These are phyloP conservation scores for Parapsyche elsis DNA, from an alignment of 1,140 invertebrate species.

Conservation along the genomic window DNA sequence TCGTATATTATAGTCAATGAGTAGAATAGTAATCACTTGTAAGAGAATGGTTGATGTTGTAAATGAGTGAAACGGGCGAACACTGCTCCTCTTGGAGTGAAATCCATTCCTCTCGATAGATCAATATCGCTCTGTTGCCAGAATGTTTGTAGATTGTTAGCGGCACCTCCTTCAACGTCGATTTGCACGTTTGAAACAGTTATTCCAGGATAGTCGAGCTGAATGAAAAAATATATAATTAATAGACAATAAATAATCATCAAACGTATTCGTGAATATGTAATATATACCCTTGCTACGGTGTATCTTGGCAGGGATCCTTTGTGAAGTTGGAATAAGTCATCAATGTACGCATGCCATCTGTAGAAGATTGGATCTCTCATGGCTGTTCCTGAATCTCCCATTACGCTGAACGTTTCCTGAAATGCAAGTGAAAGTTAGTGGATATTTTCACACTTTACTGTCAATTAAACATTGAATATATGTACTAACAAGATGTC, in stretches of 20 bases:
- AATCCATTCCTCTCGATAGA: conserved; percentile 80
- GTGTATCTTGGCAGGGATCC: conserved; percentile 74
- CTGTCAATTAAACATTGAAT: conserved; percentile 31
- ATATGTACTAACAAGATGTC: conserved; percentile 69
- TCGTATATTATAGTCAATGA: background rate
- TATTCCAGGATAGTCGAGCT: conserved; percentile 75
- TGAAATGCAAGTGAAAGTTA: conserved; percentile 6
- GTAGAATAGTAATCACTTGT: conserved; percentile 60
- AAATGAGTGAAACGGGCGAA: conserved; percentile 79
- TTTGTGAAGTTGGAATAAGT: conserved; percentile 83
- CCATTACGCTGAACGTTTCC: conserved; percentile 73
- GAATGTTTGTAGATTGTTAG: conserved; percentile 73
- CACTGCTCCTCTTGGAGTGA: conserved; percentile 76
- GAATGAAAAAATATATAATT: conserved; percentile 38
- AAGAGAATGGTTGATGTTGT: conserved; percentile 77
- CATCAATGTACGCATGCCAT: conserved; percentile 84
- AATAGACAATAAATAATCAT: background rate
- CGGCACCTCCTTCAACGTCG: conserved; percentile 62
- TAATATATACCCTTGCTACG: conserved; percentile 46
- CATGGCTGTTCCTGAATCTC: conserved; percentile 80
- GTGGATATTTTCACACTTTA: too few species aligned
- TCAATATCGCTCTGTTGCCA: conserved; percentile 83
- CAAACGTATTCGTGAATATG: conserved; percentile 2
- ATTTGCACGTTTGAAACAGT: conserved; percentile 69
- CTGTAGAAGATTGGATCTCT: conserved; percentile 88